Evolutionary conservation across 2,797 vertebrate species (phyloP).

Genomic region (Psittacula echo): DNA sequence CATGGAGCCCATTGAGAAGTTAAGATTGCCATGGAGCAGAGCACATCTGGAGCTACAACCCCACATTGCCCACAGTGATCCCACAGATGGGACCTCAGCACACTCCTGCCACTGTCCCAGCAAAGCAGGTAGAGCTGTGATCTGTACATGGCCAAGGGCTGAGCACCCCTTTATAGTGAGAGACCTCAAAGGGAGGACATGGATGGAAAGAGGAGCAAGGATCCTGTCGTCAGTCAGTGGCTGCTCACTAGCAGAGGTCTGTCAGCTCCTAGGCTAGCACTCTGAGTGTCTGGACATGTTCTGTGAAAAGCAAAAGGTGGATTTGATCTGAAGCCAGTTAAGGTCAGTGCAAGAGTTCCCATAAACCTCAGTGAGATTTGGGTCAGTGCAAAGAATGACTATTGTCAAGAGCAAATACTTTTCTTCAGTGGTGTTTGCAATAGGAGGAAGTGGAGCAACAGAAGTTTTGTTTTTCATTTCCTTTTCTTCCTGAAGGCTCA

Average conservation of each 20-base stretch:
- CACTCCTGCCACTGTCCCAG: fast-evolving
- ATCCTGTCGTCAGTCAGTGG: background rate
- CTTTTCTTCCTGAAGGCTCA: constrained; percentile 38
- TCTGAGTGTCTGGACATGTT: background rate
- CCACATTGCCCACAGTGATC: fast-evolving
- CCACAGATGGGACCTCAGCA: fast-evolving
- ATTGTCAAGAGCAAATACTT: constrained; percentile 39
- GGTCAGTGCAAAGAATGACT: constrained; percentile 36
- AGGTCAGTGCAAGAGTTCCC: background rate
- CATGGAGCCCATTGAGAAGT: background rate
- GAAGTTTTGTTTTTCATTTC: constrained; percentile 45
- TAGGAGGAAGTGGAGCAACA: background rate
- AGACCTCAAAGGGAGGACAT: background rate
- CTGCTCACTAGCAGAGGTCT: background rate
- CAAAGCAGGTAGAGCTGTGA: background rate
- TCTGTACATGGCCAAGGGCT: background rate
- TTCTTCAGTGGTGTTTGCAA: background rate
- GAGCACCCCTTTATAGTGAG: background rate
- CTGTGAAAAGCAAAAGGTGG: fast-evolving
- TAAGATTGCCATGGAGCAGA: background rate
- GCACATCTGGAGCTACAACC: background rate
- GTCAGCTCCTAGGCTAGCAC: background rate
- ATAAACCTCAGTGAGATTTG: background rate
- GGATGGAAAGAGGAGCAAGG: background rate
- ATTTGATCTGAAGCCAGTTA: background rate